Evolutionary conservation across 2,113 vertebrate species (phyloP).

Genomic region (Onychorhynchus coronatus): DNA sequence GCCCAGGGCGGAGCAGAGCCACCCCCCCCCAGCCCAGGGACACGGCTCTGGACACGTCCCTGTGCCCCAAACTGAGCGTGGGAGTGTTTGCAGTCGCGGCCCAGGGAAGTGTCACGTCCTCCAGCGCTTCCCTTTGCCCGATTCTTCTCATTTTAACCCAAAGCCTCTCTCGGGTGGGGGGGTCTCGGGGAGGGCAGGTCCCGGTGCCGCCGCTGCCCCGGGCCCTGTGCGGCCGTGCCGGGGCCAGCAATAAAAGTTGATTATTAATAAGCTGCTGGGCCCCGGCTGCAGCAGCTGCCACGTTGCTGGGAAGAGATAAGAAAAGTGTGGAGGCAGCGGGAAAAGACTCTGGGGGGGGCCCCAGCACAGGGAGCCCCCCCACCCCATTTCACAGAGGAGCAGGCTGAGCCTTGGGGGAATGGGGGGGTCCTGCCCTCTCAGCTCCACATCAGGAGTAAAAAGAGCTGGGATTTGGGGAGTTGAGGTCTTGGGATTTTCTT

Average conservation of each 20-base stretch:
- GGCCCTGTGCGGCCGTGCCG: not conserved
- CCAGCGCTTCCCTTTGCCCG: not conserved
- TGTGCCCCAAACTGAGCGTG: fast-evolving
- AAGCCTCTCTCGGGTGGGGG: not conserved
- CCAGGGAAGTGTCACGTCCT: not conserved
- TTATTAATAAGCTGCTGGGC: not conserved
- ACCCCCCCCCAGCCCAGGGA: not conserved
- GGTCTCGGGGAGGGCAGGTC: not conserved
- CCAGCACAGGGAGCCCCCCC: fast-evolving
- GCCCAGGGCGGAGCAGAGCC: not conserved
- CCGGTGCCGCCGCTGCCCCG: not conserved
- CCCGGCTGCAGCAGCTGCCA: not conserved
- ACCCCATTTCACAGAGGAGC: not conserved
- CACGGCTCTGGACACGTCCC: fast-evolving
- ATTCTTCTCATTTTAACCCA: not conserved
- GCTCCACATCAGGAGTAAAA: not conserved
- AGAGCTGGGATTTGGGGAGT: not conserved
- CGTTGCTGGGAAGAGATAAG: not conserved
- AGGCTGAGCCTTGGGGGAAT: not conserved
- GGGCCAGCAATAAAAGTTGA: not conserved
- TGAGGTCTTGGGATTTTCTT: not conserved
- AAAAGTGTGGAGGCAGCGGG: not conserved
- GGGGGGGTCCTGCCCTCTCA: not conserved
- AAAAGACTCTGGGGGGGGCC: not conserved
- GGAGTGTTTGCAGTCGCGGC: not conserved